These are phyloP conservation scores for Anthrax anthrax DNA, from an alignment of 2,888 invertebrate genomes.

Conservation along the genomic window DNA sequence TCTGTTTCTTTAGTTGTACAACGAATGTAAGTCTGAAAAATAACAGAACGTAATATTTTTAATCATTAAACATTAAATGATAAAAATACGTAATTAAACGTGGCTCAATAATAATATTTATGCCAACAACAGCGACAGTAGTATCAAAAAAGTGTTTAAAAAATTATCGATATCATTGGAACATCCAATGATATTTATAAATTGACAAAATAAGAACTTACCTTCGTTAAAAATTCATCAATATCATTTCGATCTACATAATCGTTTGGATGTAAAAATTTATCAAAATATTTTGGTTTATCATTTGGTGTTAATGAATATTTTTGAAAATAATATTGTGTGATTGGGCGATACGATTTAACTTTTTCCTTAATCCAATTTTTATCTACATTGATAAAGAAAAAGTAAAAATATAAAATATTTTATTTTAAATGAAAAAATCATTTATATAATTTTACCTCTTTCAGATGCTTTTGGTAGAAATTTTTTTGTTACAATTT, in stretches of 20 bases:
- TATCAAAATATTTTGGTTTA: slow-evolving; percentile 19
- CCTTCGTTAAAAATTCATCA: slow-evolving; percentile 22
- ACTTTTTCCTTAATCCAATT: slow-evolving; percentile 23
- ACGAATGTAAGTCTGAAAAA: slow-evolving; percentile 21
- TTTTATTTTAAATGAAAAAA: neutral
- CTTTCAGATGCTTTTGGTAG: slow-evolving; percentile 20
- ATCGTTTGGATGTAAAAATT: slow-evolving; percentile 19
- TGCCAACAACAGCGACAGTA: too few relatives aligned
- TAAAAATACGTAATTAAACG: too few relatives aligned
- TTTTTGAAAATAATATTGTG: slow-evolving; percentile 26
- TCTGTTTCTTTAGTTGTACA: slow-evolving; percentile 25
- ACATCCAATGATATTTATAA: too few relatives aligned
- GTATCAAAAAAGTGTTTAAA: too few relatives aligned
- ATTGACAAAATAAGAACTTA: slow-evolving; percentile 10
- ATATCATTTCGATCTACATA: slow-evolving; percentile 18
- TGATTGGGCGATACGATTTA: slow-evolving; percentile 18
- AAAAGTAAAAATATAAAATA: too few relatives aligned
- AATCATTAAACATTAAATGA: too few relatives aligned
- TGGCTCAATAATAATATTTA: too few relatives aligned
- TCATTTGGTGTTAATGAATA: slow-evolving; percentile 17
- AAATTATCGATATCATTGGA: neutral
- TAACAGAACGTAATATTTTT: slow-evolving; percentile 1
- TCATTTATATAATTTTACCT: slow-evolving; percentile 13
- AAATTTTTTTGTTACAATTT: slow-evolving; percentile 19
- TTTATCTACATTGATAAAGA: slow-evolving; percentile 17